Percentiles rank a stretch among this genome's conserved stretches.
Evolutionary conservation across 2,113 vertebrate species (phyloP).

Genomic region (Ageneiosus marmoratus): DNA sequence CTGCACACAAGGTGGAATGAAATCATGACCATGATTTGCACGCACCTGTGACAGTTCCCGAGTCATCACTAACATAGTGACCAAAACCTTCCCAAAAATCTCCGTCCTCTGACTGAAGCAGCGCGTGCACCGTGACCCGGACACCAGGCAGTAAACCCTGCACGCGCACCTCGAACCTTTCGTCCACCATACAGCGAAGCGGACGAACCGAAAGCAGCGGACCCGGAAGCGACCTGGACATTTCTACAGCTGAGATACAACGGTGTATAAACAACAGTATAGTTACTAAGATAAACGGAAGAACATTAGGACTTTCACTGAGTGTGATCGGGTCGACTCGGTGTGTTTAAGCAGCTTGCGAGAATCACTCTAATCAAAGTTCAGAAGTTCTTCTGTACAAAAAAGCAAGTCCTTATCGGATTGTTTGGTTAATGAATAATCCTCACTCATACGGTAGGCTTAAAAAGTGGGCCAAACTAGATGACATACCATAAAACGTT

Average conservation of each 20-base stretch:
- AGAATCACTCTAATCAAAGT: neutral
- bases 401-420: neutral
- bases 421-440: slow-evolving; percentile 12
- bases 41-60: slow-evolving; percentile 61
- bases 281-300: neutral
- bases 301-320: neutral
- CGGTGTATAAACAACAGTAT: neutral
- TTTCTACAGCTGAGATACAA: slow-evolving; percentile 7
- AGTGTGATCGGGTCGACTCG: too few species aligned
- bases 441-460: neutral
- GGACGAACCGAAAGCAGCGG: slow-evolving; percentile 63
- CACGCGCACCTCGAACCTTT: slow-evolving; percentile 62
- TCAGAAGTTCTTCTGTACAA: neutral
- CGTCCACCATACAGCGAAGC: slow-evolving; percentile 64
- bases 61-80: slow-evolving; percentile 58
- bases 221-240: slow-evolving; percentile 14
- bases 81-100: slow-evolving; percentile 69
- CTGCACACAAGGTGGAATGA: neutral
- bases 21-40: neutral
- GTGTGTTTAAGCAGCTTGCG: neutral
- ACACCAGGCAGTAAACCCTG: slow-evolving; percentile 46
- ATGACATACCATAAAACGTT: neutral
- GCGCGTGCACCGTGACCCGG: slow-evolving; percentile 60
- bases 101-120: slow-evolving; percentile 61
- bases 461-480: too few species aligned